Evolutionary conservation across 2,797 vertebrate species (phyloP).

Genomic region (Urophycis tenuis): DNA sequence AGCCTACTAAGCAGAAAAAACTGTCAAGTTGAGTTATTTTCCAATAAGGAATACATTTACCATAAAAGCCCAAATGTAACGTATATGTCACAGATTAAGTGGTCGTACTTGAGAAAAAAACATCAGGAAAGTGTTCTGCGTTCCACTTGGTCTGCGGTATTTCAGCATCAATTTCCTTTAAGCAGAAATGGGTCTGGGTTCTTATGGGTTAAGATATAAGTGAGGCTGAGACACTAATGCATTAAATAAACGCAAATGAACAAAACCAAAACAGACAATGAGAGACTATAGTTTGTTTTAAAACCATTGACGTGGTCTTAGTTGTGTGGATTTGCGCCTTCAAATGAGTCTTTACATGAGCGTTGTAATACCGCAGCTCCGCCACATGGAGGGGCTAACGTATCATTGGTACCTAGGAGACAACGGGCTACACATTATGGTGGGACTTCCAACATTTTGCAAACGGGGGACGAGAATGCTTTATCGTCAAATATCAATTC

Average conservation of each 20-base stretch:
- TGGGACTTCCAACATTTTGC: background rate
- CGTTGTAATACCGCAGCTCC: slow-evolving; percentile 13
- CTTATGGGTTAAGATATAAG: too few species aligned
- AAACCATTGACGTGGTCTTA: background rate
- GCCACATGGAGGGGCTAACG: slow-evolving; percentile 54
- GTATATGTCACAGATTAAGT: too few species aligned
- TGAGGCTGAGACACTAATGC: too few species aligned
- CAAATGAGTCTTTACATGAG: background rate
- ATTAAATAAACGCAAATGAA: background rate
- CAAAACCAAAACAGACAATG: background rate
- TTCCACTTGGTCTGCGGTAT: too few species aligned
- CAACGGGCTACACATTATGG: background rate
- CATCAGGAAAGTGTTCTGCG: too few species aligned
- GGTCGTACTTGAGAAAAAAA: too few species aligned
- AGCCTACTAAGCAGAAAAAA: too few species aligned
- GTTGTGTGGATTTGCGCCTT: background rate
- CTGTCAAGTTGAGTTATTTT: too few species aligned
- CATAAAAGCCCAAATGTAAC: too few species aligned
- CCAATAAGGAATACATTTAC: too few species aligned
- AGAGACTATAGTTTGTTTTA: background rate
- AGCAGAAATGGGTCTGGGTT: too few species aligned
- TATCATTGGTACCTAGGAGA: slow-evolving; percentile 23
- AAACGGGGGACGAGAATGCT: background rate
- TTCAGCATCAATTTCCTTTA: too few species aligned
- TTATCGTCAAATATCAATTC: background rate